Evolutionary conservation across 2,113 vertebrate genomes (phyloP).

Genomic region (Psettodes erumei): DNA sequence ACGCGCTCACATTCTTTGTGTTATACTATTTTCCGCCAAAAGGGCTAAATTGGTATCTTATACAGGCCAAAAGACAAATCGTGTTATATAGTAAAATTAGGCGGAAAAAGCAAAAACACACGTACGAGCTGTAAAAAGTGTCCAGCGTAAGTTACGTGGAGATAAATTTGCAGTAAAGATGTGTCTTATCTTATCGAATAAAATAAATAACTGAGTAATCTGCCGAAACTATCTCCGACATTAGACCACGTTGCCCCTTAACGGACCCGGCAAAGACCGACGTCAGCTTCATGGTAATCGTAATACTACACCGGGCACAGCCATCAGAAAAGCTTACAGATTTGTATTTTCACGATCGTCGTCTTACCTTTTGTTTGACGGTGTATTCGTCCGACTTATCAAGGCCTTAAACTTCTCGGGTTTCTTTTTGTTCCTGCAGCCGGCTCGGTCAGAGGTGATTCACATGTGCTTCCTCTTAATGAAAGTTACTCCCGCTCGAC

Average conservation of each 20-base stretch:
- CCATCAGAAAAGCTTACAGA: rapidly evolving
- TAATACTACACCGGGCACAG: rapidly evolving
- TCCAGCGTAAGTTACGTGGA: neutral
- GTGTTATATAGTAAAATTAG: neutral
- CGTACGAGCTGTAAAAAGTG: neutral
- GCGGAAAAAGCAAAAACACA: neutral
- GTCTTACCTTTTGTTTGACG: slow-evolving; percentile 27
- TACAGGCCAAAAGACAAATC: neutral
- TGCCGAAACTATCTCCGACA: slow-evolving; percentile 1
- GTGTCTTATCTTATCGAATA: neutral
- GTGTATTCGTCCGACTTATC: neutral
- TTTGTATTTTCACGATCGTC: rapidly evolving
- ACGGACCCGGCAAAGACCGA: neutral
- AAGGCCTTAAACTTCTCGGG: neutral
- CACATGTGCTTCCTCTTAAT: slow-evolving; percentile 12
- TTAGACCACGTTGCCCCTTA: slow-evolving; percentile 36
- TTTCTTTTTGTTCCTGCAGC: neutral
- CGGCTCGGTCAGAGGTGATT: neutral
- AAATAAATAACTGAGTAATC: rapidly evolving
- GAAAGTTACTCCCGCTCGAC: slow-evolving; percentile 16
- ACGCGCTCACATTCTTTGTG: neutral
- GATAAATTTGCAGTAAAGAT: neutral
- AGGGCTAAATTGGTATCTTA: neutral
- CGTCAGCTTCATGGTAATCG: no score
- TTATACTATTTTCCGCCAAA: neutral